Percentiles rank a stretch among this genome's conserved stretches.
These are phyloP conservation scores for Chrysolina oricalcia DNA, from an alignment of 2,888 invertebrate species.

Conservation along the genomic window DNA sequence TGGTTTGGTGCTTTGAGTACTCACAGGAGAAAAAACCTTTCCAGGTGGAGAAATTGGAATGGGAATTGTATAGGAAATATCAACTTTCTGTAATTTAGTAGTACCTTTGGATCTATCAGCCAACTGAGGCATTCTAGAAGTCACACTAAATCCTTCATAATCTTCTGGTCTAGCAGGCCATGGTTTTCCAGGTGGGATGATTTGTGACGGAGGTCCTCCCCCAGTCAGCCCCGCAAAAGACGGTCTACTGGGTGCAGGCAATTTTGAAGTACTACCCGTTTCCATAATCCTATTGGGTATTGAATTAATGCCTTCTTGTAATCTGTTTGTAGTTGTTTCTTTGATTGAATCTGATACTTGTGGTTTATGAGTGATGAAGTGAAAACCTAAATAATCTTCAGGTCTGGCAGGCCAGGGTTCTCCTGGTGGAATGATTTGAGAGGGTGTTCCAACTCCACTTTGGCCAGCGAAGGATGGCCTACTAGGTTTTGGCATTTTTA, in stretches of 20 bases:
- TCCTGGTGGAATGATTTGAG: constrained; percentile 41
- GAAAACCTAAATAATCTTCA: constrained; percentile 10
- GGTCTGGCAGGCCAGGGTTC: constrained; percentile 44
- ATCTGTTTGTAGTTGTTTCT: constrained; percentile 6
- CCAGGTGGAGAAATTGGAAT: background rate
- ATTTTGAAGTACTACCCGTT: background rate
- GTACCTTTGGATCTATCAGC: constrained; percentile 27
- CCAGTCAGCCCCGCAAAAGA: constrained; percentile 33
- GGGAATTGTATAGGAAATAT: too few species aligned
- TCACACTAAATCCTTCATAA: constrained; percentile 25
- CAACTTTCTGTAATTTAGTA: background rate
- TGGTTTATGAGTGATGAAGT: too few species aligned
- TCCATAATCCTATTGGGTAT: background rate
- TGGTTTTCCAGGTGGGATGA: constrained; percentile 51
- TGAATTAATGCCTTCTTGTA: background rate
- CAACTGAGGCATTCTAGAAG: background rate
- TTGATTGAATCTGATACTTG: constrained; percentile 26
- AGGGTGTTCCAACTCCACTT: background rate
- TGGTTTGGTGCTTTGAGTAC: background rate
- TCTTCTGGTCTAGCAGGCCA: constrained; percentile 50
- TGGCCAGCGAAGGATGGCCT: too few species aligned
- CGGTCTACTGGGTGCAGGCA: constrained; percentile 19
- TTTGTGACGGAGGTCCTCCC: constrained; percentile 36
- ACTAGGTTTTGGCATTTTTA: too few species aligned
- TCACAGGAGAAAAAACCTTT: background rate